Base-by-base conservation (phyloP, 2,888 invertebrate species). In the Cremastinae sp. region DNA sequence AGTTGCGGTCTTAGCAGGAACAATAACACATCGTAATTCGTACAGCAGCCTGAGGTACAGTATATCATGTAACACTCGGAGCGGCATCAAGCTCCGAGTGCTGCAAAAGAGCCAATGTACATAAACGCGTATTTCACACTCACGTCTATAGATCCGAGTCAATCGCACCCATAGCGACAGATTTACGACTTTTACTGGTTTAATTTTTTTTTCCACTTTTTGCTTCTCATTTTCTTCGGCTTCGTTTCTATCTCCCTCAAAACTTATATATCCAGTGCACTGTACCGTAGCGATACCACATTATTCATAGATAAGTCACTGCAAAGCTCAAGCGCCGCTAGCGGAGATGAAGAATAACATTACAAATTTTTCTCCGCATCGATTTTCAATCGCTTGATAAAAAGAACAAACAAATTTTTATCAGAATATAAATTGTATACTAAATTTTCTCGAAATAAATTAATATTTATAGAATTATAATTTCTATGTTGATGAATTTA, bases 181-280 rank as follows among this genome's bases (percentile, higher is more conserved):
- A 70, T 76, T 76, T 73, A 76, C 41, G 64, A 73, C 73, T 76
- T 76, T 73, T 76, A 73, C 76, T 65, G 16, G 14, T 12, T 51
- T 49, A 18, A 43, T 14, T 68, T 75, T 68, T 70, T 70, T 43
- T 65, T 41, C 34, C 20, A 53, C 53, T 53, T 28, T 38, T 22
- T 59, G 16, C 9, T 36, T 38, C 61, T 61, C 20, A 41, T 53
- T 59, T 47, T 45, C 53, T 38, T 54, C 14, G 28, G 28, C 22
- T 47, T 9, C n/a, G 58, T 41, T 10, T 68, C 68, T 49, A 38
- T 68, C 49, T 59, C 47, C n/a, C 51, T n/a, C 51, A 41, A 58
- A n/a, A 41, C 41, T 41, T 41, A 41, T n/a, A n/a, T 41, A 4
- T 41, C 12, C 12, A 4, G 41, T 45, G 49, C 54, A 47, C 22